phyloP scores from a whole-genome alignment of 2,888 invertebrate genomes.

The Ernsta delagoae region DNA sequence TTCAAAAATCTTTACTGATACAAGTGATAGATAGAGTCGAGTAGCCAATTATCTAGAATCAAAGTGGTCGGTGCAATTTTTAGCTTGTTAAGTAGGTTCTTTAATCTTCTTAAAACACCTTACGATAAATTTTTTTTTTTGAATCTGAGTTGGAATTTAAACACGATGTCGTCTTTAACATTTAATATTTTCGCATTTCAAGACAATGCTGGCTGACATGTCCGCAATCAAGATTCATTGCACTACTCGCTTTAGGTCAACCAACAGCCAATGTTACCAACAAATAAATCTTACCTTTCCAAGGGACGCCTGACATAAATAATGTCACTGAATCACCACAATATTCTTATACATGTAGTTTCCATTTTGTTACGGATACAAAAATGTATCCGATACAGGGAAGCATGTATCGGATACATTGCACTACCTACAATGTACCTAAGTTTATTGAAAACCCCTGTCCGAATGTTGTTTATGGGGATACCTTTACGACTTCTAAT shows the following conservation, averaged over 20 bases:
- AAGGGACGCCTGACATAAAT: not conserved
- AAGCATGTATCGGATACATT: too few relatives aligned
- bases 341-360: not conserved
- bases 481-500: conserved; percentile 32
- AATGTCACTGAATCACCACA: not conserved
- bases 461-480: conserved; percentile 53
- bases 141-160: too few relatives aligned
- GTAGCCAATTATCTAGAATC: too few relatives aligned
- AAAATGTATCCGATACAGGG: not conserved
- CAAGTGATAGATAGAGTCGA: too few relatives aligned
- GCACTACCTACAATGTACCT: not conserved
- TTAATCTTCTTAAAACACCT: too few relatives aligned
- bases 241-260: not conserved
- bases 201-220: too few relatives aligned
- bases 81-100: too few relatives aligned
- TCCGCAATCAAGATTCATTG: not conserved
- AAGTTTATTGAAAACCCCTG: conserved; percentile 58
- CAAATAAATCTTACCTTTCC: not conserved
- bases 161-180: too few relatives aligned
- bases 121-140: too few relatives aligned
- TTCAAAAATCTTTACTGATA: not conserved
- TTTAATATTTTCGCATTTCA: too few relatives aligned
- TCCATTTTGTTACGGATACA: not conserved
- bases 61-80: too few relatives aligned
- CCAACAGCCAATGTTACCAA: not conserved